Evolutionary conservation across 2,888 invertebrate genomes (phyloP), one percentile per base, ranked within the genome.

Genomic region (Anticlea derivata): DNA sequence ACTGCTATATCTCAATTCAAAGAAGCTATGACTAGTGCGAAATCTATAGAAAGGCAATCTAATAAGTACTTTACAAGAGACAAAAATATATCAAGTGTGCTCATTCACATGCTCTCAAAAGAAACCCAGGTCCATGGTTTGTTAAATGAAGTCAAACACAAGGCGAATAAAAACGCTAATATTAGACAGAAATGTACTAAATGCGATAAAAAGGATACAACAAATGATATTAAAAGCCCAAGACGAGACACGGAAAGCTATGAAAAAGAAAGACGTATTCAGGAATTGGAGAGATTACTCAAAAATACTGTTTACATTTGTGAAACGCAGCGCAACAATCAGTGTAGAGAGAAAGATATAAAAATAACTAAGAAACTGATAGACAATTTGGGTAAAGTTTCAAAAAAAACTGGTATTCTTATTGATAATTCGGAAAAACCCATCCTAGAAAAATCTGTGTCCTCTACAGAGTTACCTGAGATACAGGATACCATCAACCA

Each of bases 301-400:
- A 83, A 83, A 62, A 87, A 73, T 52, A 89, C 86, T 0, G 78
- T 88, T 0, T 89, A 88, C 27, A 60, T 79, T 10, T 84, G 79
- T 56, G 80, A 80, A 48, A 77, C 80, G 1, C 55, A 65, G 1
- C 62, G 52, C 10, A 72, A 63, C 26, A 58, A 55, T 33, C 58
- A 60, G 5, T 78, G 63, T 55, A 75, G 65, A 56, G 76, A 78
- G 10, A 79, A 76, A 56, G 84, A 87, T 57, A 86, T 86, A 2
- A 65, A 69, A 63, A 80, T 79, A n/a, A 83, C 85, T 0, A 80
- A 78, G 61, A 74, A 73, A 20, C 59, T 86, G 5, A 77, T 84
- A 2, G 61, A 80, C 26, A 80, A 80, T 41, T 59, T 84, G n/a
- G 78, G 69, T 0, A 76, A 73, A 29, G 10, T 64, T 5, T 68